phyloP scores from a whole-genome alignment of 2,113 vertebrate species.

The Cinclus cinclus region DNA sequence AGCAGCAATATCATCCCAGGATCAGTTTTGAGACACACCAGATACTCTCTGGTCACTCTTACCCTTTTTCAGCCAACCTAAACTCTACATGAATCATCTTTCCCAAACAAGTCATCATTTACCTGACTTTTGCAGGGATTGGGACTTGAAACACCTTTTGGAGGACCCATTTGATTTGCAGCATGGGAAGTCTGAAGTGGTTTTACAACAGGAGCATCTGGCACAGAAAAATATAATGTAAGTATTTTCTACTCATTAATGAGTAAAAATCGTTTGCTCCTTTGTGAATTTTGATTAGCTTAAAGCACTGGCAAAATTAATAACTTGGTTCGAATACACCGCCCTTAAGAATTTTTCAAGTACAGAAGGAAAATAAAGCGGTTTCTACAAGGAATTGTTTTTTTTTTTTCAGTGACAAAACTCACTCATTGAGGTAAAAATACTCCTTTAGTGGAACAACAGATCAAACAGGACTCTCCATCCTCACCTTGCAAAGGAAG shows the following conservation, averaged over 20 bases:
- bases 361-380: background rate
- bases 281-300: background rate
- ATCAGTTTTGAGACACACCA: background rate
- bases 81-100: background rate
- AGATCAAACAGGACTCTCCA: background rate
- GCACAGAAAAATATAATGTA: background rate
- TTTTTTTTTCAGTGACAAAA: background rate
- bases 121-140: slow-evolving; percentile 27
- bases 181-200: slow-evolving; percentile 34
- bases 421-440: background rate
- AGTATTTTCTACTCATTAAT: background rate
- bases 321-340: background rate
- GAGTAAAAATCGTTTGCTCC: background rate
- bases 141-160: background rate
- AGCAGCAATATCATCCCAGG: background rate
- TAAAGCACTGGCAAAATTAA: background rate
- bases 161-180: slow-evolving; percentile 39
- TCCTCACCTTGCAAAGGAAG: slow-evolving; percentile 42
- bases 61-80: background rate
- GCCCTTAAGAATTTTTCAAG: background rate
- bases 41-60: too few species aligned
- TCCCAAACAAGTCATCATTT: background rate
- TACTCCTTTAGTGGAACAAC: background rate
- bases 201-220: slow-evolving; percentile 1
- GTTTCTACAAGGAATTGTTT: background rate